These are phyloP conservation scores for Elmis aenea DNA, from an alignment of 2,888 invertebrate genomes.

Conservation along the genomic window DNA sequence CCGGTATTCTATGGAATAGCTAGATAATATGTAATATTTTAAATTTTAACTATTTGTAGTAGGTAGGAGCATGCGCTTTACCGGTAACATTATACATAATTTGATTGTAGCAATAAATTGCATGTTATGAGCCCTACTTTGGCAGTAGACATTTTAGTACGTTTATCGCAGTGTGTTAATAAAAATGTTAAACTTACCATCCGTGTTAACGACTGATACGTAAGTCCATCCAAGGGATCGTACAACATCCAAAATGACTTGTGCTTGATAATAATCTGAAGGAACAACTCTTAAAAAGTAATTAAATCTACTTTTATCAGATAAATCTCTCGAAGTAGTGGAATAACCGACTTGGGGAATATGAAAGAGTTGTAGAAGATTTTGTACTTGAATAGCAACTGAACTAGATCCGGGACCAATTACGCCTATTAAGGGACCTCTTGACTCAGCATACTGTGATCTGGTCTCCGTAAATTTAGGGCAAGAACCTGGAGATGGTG, in stretches of 20 bases:
- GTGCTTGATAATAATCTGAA: conserved; percentile 71
- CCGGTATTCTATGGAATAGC: too few species aligned
- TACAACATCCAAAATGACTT: conserved; percentile 65
- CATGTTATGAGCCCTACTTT: too few species aligned
- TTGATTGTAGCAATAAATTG: too few species aligned
- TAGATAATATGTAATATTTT: too few species aligned
- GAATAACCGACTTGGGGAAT: conserved; percentile 71
- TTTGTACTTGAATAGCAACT: conserved; percentile 69
- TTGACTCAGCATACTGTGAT: conserved; percentile 3
- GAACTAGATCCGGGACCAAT: conserved; percentile 72
- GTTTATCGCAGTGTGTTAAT: too few species aligned
- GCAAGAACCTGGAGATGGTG: conserved; percentile 24
- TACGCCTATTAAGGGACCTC: conserved; percentile 59
- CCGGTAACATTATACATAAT: too few species aligned
- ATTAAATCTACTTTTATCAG: conserved; percentile 68
- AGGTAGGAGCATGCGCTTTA: too few species aligned
- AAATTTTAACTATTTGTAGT: too few species aligned
- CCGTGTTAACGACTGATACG: conserved; percentile 69
- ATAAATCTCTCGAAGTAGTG: conserved; percentile 70
- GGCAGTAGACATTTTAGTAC: too few species aligned
- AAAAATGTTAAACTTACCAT: conserved; percentile 56
- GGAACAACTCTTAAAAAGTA: conserved; percentile 76
- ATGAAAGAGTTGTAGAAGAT: conserved; percentile 65
- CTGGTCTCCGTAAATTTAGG: conserved; percentile 6
- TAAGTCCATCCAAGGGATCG: conserved; percentile 72